Evolutionary conservation across 2,888 invertebrate genomes (phyloP).

Genomic region (Chrysolina haemoptera): DNA sequence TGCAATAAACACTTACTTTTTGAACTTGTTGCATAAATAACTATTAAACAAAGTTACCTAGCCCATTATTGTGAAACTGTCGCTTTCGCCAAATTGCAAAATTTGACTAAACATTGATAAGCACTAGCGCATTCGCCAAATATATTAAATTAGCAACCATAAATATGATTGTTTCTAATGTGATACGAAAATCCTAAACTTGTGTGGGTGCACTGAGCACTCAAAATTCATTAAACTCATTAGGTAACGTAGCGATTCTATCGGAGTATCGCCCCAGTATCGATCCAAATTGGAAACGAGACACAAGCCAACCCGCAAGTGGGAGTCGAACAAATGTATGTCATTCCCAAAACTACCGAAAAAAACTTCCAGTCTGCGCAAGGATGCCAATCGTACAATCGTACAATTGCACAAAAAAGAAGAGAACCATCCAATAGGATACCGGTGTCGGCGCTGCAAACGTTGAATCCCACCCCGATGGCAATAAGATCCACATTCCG

Average conservation of each 20-base stretch:
- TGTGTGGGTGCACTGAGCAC: too few species aligned
- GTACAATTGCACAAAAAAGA: constrained; percentile 64
- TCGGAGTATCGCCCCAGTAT: background rate
- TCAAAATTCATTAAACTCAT: too few species aligned
- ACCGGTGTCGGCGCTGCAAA: constrained; percentile 61
- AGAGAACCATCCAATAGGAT: constrained; percentile 63
- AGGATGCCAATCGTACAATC: constrained; percentile 58
- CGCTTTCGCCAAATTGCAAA: background rate
- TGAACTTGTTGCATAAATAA: too few species aligned
- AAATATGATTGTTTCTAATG: too few species aligned
- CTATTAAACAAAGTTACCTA: too few species aligned
- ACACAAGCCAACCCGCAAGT: background rate
- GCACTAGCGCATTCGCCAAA: too few species aligned
- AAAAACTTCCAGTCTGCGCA: constrained; percentile 49
- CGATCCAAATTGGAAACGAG: background rate
- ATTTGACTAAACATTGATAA: background rate
- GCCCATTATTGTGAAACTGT: background rate
- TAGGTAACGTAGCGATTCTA: too few species aligned
- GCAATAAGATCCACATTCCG: constrained; percentile 69
- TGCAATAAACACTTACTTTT: too few species aligned
- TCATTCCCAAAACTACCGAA: constrained; percentile 31
- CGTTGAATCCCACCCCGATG: constrained; percentile 65
- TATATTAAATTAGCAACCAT: too few species aligned
- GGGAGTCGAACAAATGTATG: constrained; percentile 19
- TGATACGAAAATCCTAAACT: too few species aligned